Conservation (phyloP, 2,888 invertebrate genomes). For the Nymphalis c-album region DNA sequence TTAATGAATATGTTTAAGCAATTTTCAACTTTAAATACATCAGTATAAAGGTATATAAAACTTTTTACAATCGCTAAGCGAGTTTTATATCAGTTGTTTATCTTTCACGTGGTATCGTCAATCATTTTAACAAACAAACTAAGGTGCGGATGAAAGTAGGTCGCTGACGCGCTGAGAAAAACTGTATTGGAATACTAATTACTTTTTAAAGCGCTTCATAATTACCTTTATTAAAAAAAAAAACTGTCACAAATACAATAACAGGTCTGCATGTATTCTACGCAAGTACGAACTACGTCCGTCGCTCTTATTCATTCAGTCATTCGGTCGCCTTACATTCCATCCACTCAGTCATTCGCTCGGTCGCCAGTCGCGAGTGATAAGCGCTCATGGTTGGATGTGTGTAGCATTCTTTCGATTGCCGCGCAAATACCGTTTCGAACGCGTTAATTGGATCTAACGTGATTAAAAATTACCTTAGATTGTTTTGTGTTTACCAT, state of each 20-base stretch:
- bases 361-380: slow-evolving; percentile 67
- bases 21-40: slow-evolving; percentile 42
- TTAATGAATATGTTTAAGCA: slow-evolving; percentile 38
- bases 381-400: slow-evolving; percentile 58
- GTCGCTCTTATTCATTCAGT: slow-evolving; percentile 23
- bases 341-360: slow-evolving; percentile 45
- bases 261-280: not conserved
- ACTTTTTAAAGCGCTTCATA: not conserved
- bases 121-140: slow-evolving; percentile 61
- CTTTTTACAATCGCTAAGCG: slow-evolving; percentile 15
- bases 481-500: slow-evolving; percentile 50
- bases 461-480: slow-evolving; percentile 56
- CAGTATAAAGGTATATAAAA: slow-evolving; percentile 16
- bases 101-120: slow-evolving; percentile 61
- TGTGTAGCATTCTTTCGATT: slow-evolving; percentile 44
- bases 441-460: slow-evolving; percentile 52
- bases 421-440: slow-evolving; percentile 60
- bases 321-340: slow-evolving; percentile 25
- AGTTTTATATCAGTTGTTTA: slow-evolving; percentile 47
- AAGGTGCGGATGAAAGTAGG: slow-evolving; percentile 56
- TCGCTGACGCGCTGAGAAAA: slow-evolving; percentile 45
- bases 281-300: slow-evolving; percentile 4
- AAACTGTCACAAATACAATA: not conserved
- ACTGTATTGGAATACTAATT: not conserved
- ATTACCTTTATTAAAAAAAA: not conserved